A percentile compares a stretch with the other conserved stretches of the same genome.
Conservation (phyloP, 1,140 invertebrate genomes). For the Calephelis nemesis region DNA sequence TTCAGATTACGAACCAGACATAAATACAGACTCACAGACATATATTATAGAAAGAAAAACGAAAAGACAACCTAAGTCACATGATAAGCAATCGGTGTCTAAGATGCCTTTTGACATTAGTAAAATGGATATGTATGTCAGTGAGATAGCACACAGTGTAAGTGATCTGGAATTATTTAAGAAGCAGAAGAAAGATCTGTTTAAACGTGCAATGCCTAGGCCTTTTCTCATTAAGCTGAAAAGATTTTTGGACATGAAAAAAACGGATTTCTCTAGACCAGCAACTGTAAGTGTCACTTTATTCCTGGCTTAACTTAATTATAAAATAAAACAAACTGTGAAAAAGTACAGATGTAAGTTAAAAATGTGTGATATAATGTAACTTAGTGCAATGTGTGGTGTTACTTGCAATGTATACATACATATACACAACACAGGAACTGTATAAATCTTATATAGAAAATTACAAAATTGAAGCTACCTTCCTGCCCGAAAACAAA, state of each 20-base stretch:
- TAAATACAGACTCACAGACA: background rate
- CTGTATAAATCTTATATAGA: too few relatives aligned
- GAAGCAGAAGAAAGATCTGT: conserved; percentile 1
- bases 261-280: conserved; percentile 1
- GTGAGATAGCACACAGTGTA: background rate
- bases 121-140: conserved; percentile 5
- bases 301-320: background rate
- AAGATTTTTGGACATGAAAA: conserved; percentile 9
- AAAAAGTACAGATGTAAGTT: background rate
- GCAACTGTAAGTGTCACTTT: background rate
- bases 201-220: conserved; percentile 12
- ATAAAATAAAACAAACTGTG: background rate
- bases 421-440: too few relatives aligned
- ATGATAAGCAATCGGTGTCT: background rate
- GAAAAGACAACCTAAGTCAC: background rate
- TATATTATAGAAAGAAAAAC: background rate
- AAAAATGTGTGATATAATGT: too few relatives aligned
- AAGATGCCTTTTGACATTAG: conserved; percentile 6
- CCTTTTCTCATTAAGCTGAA: conserved; percentile 9
- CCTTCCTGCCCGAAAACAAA: too few relatives aligned
- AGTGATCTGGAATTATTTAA: conserved; percentile 2
- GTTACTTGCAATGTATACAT: too few relatives aligned
- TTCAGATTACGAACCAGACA: conserved; percentile 6
- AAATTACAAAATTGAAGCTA: too few relatives aligned
- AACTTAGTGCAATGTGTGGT: too few relatives aligned